A percentile compares a stretch with the other conserved stretches of the same genome.
Evolutionary conservation across 1,140 invertebrate genomes (phyloP).

Genomic region (Tigriopus japonicus): DNA sequence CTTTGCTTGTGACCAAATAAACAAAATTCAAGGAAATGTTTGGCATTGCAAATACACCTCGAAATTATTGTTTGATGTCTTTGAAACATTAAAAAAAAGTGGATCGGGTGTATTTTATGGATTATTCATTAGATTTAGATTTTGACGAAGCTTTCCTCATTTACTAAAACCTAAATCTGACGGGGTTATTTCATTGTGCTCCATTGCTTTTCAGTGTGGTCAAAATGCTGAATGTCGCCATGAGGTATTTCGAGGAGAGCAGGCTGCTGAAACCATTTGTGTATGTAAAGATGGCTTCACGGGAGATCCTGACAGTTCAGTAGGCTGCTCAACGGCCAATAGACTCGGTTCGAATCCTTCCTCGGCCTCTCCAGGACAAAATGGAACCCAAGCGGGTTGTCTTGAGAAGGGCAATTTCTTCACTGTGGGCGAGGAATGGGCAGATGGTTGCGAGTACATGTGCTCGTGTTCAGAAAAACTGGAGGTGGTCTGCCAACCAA

Average conservation of each 20-base stretch:
- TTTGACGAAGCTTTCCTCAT: too few relatives aligned
- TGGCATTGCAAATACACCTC: too few relatives aligned
- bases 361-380: too few relatives aligned
- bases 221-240: constrained; percentile 20
- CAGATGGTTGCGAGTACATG: constrained; percentile 25
- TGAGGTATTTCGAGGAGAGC: constrained; percentile 18
- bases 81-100: too few relatives aligned
- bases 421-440: constrained; percentile 24
- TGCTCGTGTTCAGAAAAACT: constrained; percentile 25
- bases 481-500: constrained; percentile 23
- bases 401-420: constrained; percentile 24
- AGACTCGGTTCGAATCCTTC: background rate
- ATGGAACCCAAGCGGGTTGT: constrained; percentile 17
- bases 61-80: too few relatives aligned
- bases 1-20: too few relatives aligned
- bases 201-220: constrained; percentile 18
- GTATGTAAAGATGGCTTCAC: constrained; percentile 23
- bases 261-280: constrained; percentile 22
- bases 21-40: too few relatives aligned
- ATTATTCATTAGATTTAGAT: too few relatives aligned
- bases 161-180: too few relatives aligned
- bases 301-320: constrained; percentile 24
- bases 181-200: too few relatives aligned
- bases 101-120: too few relatives aligned
- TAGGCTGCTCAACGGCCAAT: background rate